phyloP scores from a whole-genome alignment of 2,888 invertebrate genomes.

The Habroteleia sp. region DNA sequence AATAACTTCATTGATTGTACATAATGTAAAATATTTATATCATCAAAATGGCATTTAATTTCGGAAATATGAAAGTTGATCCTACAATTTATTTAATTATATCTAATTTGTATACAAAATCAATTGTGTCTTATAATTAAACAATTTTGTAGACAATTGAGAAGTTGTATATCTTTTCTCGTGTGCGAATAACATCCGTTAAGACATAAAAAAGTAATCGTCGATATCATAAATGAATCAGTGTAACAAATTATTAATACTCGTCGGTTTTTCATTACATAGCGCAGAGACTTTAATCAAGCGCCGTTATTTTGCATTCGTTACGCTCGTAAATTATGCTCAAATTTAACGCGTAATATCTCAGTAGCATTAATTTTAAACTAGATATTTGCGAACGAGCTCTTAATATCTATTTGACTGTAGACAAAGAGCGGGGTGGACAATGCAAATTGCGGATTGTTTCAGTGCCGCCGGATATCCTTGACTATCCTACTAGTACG shows the following conservation, averaged over 20 bases:
- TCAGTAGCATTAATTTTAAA: slow-evolving; percentile 28
- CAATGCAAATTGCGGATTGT: slow-evolving; percentile 66
- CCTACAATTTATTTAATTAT: neutral
- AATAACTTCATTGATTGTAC: neutral
- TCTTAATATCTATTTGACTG: slow-evolving; percentile 43
- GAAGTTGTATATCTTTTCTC: neutral
- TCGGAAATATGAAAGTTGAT: no score
- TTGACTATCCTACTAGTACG: slow-evolving; percentile 92
- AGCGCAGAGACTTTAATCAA: slow-evolving; percentile 16
- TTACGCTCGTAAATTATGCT: slow-evolving; percentile 10
- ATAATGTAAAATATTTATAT: no score
- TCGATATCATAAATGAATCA: neutral
- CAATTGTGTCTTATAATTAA: no score
- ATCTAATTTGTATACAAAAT: no score
- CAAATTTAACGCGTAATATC: slow-evolving; percentile 23
- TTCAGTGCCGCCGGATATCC: slow-evolving; percentile 92
- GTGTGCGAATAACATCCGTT: neutral
- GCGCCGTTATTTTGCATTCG: slow-evolving; percentile 12
- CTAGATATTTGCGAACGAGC: slow-evolving; percentile 32
- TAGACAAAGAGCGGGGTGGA: slow-evolving; percentile 31
- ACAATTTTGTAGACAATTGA: neutral
- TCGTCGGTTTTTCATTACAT: slow-evolving; percentile 6
- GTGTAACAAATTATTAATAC: slow-evolving; percentile 3
- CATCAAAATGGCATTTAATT: no score
- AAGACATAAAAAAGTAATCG: slow-evolving; percentile 3